phyloP scores from a whole-genome alignment of 2,888 invertebrate genomes.

The Papilio gigon region DNA sequence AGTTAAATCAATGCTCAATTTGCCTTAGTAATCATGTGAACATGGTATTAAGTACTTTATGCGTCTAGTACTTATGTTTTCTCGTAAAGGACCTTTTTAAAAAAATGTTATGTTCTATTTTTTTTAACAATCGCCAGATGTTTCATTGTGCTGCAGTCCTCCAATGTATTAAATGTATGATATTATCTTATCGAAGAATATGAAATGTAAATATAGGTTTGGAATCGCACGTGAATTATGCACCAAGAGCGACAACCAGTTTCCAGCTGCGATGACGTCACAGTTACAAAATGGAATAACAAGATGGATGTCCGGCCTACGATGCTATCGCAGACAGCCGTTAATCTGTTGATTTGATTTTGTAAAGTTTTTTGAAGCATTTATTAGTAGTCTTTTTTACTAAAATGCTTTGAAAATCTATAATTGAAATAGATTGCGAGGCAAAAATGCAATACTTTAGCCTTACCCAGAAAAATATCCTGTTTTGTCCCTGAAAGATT shows the following conservation, averaged over 20 bases:
- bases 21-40: too few species aligned
- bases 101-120: neutral
- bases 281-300: neutral
- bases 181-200: neutral
- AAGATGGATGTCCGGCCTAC: neutral
- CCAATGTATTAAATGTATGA: neutral
- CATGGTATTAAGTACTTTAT: too few species aligned
- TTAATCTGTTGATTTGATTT: neutral
- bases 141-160: neutral
- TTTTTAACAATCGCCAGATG: neutral
- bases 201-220: neutral
- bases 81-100: neutral
- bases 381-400: neutral
- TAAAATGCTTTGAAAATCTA: conserved; percentile 9
- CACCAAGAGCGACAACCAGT: neutral
- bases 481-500: neutral
- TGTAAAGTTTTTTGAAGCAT: neutral
- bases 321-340: neutral
- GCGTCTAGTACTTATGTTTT: neutral
- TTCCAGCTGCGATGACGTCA: neutral
- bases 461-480: neutral
- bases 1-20: neutral
- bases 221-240: neutral
- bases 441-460: neutral
- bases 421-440: neutral